phyloP scores from a whole-genome alignment of 2,888 invertebrate species.

The Thyatira batis region DNA sequence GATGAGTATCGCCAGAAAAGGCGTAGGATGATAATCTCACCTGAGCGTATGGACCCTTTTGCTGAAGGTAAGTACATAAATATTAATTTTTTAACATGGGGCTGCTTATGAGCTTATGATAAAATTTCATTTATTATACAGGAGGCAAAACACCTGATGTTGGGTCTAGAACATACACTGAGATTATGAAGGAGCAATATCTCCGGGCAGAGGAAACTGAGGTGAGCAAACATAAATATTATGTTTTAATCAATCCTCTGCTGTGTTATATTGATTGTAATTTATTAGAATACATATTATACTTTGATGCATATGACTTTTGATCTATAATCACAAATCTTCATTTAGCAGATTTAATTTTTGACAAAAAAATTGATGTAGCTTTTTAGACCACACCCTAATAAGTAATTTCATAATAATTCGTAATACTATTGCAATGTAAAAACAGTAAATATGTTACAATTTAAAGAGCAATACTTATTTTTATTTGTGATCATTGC shows the following conservation, averaged over 20 bases:
- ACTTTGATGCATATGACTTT: no score
- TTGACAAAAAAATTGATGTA: no score
- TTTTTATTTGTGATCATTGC: constrained; percentile 11
- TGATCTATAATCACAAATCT: no score
- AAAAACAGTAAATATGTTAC: not conserved
- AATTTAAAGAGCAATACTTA: not conserved
- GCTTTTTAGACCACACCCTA: no score
- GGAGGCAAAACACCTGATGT: constrained; percentile 99
- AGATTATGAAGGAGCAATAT: constrained; percentile 98
- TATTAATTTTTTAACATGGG: constrained; percentile 54
- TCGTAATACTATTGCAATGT: no score
- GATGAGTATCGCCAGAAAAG: constrained; percentile 97
- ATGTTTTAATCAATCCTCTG: no score
- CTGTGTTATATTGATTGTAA: no score
- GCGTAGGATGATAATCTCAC: constrained; percentile 95
- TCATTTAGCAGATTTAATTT: no score
- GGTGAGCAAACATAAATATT: constrained; percentile 76
- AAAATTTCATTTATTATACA: constrained; percentile 71
- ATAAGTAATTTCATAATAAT: no score
- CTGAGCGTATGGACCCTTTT: constrained; percentile 98
- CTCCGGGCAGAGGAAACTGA: constrained; percentile 95
- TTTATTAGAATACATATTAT: not conserved
- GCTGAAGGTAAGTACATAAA: constrained; percentile 89
- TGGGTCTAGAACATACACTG: constrained; percentile 95
- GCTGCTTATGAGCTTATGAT: not conserved